Evolutionary conservation across 2,113 vertebrate species (phyloP), one percentile per base, ranked within the genome.

Genomic region (Panthera uncia): DNA sequence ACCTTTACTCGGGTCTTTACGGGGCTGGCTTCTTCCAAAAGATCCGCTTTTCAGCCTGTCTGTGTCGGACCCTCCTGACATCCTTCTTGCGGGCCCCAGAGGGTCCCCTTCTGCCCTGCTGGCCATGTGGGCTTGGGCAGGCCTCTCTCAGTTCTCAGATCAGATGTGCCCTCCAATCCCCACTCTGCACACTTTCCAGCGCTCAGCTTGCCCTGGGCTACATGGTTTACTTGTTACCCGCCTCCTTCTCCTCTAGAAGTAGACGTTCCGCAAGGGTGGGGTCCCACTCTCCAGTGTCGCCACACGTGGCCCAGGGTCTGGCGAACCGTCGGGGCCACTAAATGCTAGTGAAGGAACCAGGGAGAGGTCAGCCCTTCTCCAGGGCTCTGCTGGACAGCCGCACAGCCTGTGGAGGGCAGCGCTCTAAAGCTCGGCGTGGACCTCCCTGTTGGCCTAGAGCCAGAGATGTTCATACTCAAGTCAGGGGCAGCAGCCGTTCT

Each of bases 401-500:
- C 71, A 12, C 52, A 5, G n/a, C 21, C 8, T 19, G 12, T 6
- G 1, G 29, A 1, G 38, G 15, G 14, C 21, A 27, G 18, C 33
- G 18, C 15, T 8, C 3, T 3, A 29, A 23, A 61, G 63, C 31
- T 38, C 63, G 13, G 0, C 1, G 25, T 1, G 18, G 41, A 10
- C n/a, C 36, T 21, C 29, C 3, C 7, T 12, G 6, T 5, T 8
- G n/a, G n/a, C 83, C 52, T 11, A 7, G 38, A 13, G 5, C 38
- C 8, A 2, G 48, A 31, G 25, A 48, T 31, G 7, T 5, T 19
- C 36, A 4, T 3, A 31, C 23, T 3, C 31, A 16, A 1, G 7
- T 16, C 3, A 0, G 41, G 36, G 0, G 15, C 36, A 23, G 74
- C 36, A 3, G 48, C 10, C 1, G n/a, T 2, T 4, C 61, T n/a